Conservation (phyloP, 1,140 invertebrate genomes). For the Diorhabda carinulata region DNA sequence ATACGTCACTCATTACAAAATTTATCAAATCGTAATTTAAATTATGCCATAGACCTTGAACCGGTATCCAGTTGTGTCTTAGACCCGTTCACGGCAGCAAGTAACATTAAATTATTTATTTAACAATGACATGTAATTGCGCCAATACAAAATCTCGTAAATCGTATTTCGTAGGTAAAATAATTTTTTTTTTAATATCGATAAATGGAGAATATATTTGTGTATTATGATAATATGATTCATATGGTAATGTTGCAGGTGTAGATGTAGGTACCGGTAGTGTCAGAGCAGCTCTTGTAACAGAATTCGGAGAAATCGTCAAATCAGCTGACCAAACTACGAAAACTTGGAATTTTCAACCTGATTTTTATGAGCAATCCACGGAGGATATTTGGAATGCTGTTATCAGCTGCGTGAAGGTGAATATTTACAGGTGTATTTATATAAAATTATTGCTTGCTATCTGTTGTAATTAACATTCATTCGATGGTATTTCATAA, state of each 20-base stretch:
- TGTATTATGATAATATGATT: too few relatives aligned
- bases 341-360: conserved; percentile 71
- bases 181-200: neutral
- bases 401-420: conserved; percentile 50
- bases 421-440: conserved; percentile 13
- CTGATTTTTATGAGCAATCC: conserved; percentile 88
- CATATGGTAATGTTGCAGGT: conserved; percentile 67
- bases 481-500: too few relatives aligned
- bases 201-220: neutral
- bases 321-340: conserved; percentile 62
- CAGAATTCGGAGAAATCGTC: conserved; percentile 62
- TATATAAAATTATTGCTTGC: too few relatives aligned
- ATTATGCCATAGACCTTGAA: neutral
- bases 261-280: conserved; percentile 93
- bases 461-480: too few relatives aligned
- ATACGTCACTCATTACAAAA: too few relatives aligned
- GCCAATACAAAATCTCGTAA: too few relatives aligned
- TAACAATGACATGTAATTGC: too few relatives aligned
- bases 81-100: too few relatives aligned
- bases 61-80: neutral
- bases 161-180: neutral
- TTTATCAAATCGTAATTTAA: neutral
- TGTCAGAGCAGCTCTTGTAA: conserved; percentile 76
- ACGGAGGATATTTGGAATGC: conserved; percentile 84
- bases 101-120: too few relatives aligned